Base-by-base conservation (phyloP, 2,113 vertebrate species). In the Holacanthus passer region DNA sequence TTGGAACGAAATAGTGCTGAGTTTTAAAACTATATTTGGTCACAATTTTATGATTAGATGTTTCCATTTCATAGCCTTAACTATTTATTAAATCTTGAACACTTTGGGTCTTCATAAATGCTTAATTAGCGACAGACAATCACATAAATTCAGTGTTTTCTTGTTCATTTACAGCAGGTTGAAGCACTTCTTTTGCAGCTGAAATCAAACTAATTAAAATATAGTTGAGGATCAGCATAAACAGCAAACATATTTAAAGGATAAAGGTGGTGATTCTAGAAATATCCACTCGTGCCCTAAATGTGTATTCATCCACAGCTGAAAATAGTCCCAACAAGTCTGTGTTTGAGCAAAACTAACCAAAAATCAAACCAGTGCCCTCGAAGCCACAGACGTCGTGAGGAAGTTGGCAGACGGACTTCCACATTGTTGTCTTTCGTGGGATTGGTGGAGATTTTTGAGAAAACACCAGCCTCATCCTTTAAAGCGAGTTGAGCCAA, bases 401-500 rank as follows among this genome's bases (percentile, higher is more conserved):
- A 4, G 13, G 19, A n/a, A 60, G 29, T 12, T n/a, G 2, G 4
- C 37, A 31, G 37, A 22, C 0, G 0, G 27, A 72, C 37, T 24
- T 7, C 14, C 22, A 29, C 17, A 22, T 31, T 39, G 39, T 66
- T 47, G 52, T 73, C 32, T 70, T 17, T 37, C 35, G 5, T 66
- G 52, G n/a, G 60, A 82, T 78, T 72, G 56, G 41, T 64, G 56
- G 52, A 72, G 45, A 37, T 22, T n/a, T n/a, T n/a, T 27, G 24
- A 41, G 24, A 39, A n/a, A 77, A 84, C 1, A 1, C 1, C 59
- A 31, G 53, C 60, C 41, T 68, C 29, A 39, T 78, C 55, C 27
- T 35, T 68, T 45, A 60, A 37, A 56, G 64, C 62, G 53, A 53
- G 1, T 48, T 20, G 9, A 52, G 45, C 32, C 29, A 47, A 35